phyloP scores from a whole-genome alignment of 2,113 vertebrate genomes.

The Melanostigma gelatinosum region DNA sequence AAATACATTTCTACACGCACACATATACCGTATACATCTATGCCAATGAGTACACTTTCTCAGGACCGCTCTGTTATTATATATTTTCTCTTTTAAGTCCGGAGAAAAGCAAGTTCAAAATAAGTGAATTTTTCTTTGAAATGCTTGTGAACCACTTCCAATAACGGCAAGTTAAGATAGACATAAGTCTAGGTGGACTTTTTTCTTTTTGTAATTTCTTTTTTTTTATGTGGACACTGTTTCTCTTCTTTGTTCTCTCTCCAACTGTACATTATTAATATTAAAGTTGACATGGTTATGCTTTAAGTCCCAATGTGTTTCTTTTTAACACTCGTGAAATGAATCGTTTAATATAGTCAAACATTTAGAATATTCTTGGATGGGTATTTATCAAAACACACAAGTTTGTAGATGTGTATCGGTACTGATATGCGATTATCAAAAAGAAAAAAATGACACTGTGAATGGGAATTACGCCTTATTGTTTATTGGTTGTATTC shows the following conservation, averaged over 20 bases:
- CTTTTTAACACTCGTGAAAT: background rate
- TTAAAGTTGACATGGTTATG: conserved; percentile 81
- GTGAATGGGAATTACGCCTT: background rate
- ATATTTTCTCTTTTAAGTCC: conserved; percentile 19
- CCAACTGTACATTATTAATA: conserved; percentile 83
- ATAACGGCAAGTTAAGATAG: conserved; percentile 34
- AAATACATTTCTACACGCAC: conserved; percentile 4
- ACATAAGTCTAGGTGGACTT: conserved; percentile 28
- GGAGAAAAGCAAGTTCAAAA: conserved; percentile 19
- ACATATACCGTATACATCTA: conserved; percentile 3
- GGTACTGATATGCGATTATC: background rate
- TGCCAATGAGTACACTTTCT: conserved; percentile 52
- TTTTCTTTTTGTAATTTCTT: conserved; percentile 60
- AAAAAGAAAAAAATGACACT: background rate
- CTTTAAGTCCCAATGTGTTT: conserved; percentile 33
- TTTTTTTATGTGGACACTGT: conserved; percentile 67
- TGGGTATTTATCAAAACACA: background rate
- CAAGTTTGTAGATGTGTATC: background rate
- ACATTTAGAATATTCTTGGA: background rate
- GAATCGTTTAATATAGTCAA: background rate
- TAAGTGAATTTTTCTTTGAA: conserved; percentile 4
- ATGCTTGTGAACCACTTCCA: conserved; percentile 32
- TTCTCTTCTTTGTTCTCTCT: conserved; percentile 70
- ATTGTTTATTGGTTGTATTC: no score
- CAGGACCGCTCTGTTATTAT: conserved; percentile 53